Conservation (phyloP, 2,113 vertebrate genomes). For the Centrocercus urophasianus region DNA sequence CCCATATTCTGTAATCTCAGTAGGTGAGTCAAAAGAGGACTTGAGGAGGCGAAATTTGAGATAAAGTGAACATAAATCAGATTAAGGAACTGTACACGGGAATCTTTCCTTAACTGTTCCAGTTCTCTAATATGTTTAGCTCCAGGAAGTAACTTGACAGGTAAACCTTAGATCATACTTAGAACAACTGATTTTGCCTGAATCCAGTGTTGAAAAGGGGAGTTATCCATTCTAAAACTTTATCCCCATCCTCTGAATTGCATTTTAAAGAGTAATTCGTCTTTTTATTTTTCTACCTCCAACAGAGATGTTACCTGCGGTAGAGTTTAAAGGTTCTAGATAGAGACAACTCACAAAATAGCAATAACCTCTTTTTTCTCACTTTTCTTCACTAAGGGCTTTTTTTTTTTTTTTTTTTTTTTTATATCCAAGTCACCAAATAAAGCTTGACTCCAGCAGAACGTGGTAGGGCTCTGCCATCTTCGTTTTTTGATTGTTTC, state of each 20-base stretch:
- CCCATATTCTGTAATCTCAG: conserved; percentile 26
- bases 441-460: no score
- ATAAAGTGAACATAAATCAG: conserved; percentile 65
- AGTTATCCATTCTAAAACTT: conserved; percentile 61
- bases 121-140: conserved; percentile 54
- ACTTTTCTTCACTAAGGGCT: not conserved
- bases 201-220: conserved; percentile 70
- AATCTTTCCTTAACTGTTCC: conserved; percentile 34
- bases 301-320: conserved; percentile 57
- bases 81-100: not conserved
- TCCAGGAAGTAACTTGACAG: conserved; percentile 61
- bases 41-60: conserved; percentile 41
- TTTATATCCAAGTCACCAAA: no score
- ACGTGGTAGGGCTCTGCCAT: not conserved
- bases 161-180: conserved; percentile 60
- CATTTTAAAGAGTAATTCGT: conserved; percentile 51
- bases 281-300: conserved; percentile 36
- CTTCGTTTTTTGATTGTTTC: conserved; percentile 35
- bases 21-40: not conserved
- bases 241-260: conserved; percentile 59
- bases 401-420: no score
- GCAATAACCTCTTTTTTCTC: conserved; percentile 1
- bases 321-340: not conserved
- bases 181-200: conserved; percentile 63
- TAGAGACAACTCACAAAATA: conserved; percentile 37